These are phyloP conservation scores for Bombyx mori DNA, from an alignment of 1,140 invertebrate genomes.

Conservation along the genomic window ASM3026992v2 NC_085134.1:8844501-8845000, in stretches of 20 bases:
- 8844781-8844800: conserved; percentile 85
- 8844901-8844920: conserved; percentile 36
- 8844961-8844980: too few species aligned
- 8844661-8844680: conserved; percentile 2
- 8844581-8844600: too few species aligned
- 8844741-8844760: conserved; percentile 84
- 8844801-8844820: conserved; percentile 81
- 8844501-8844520: too few species aligned
- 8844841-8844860: conserved; percentile 85
- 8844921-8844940: background rate
- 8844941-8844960: background rate
- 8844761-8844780: conserved; percentile 80
- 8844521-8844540: too few species aligned
- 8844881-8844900: conserved; percentile 82
- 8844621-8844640: too few species aligned
- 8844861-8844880: conserved; percentile 81
- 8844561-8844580: too few species aligned
- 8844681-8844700: conserved; percentile 84
- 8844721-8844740: conserved; percentile 83
- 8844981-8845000: too few species aligned
- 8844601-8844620: too few species aligned
- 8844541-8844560: too few species aligned
- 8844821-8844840: conserved; percentile 82
- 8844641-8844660: too few species aligned
- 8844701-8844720: conserved; percentile 79